phyloP scores from a whole-genome alignment of 2,113 vertebrate genomes.

The Ptyas mucosa region DNA sequence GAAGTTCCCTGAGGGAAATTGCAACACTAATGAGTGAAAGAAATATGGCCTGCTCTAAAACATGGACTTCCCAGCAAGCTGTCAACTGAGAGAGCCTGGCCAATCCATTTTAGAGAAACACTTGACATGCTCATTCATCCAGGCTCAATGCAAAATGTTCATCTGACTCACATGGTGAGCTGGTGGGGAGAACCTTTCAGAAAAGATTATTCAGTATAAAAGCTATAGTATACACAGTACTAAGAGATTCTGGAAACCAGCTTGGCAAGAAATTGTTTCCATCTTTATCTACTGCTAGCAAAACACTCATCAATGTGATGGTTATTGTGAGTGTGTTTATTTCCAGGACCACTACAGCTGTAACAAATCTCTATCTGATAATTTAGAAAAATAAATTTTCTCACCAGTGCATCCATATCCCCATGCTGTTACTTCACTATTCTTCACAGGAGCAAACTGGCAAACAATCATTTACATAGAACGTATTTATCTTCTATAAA shows the following conservation, averaged over 20 bases:
- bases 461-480: neutral
- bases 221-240: neutral
- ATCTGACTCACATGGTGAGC: neutral
- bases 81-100: neutral
- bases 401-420: neutral
- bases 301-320: neutral
- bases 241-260: neutral
- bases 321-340: neutral
- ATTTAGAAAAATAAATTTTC: neutral
- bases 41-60: neutral
- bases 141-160: neutral
- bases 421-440: neutral
- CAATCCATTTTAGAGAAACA: conserved; percentile 1
- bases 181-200: neutral
- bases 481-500: neutral
- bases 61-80: neutral
- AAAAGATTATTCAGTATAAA: neutral
- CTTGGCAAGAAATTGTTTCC: neutral
- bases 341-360: neutral
- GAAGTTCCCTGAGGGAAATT: neutral
- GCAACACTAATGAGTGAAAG: conserved; percentile 15
- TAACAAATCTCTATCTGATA: neutral
- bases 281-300: neutral
- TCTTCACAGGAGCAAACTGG: neutral
- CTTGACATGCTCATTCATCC: neutral